Evolutionary conservation across 2,888 invertebrate species (phyloP).

Genomic region (Apantesis nais): DNA sequence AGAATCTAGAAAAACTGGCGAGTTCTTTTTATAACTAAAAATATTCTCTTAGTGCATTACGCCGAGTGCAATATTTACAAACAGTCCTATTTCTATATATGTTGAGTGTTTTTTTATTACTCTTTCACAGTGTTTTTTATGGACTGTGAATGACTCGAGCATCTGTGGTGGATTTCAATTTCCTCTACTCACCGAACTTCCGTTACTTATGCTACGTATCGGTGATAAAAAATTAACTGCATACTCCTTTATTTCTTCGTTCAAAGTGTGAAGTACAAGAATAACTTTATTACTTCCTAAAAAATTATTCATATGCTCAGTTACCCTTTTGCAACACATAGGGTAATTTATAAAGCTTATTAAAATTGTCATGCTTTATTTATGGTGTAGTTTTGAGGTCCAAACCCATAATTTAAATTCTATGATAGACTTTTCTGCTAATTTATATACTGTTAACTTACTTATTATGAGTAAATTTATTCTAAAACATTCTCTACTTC

Average conservation of each 20-base stretch:
- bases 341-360: background rate
- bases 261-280: slow-evolving; percentile 52
- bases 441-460: slow-evolving; percentile 7
- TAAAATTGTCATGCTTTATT: background rate
- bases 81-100: slow-evolving; percentile 64
- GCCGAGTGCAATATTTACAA: slow-evolving; percentile 47
- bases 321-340: slow-evolving; percentile 3
- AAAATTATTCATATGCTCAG: background rate
- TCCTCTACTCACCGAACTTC: slow-evolving; percentile 78
- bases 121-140: slow-evolving; percentile 75
- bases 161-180: slow-evolving; percentile 82
- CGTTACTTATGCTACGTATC: slow-evolving; percentile 73
- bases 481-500: too few relatives aligned
- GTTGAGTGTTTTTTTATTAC: slow-evolving; percentile 70
- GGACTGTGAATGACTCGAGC: slow-evolving; percentile 77
- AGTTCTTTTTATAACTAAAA: slow-evolving; percentile 16
- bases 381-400: background rate
- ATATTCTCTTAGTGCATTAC: slow-evolving; percentile 20
- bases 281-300: slow-evolving; percentile 30
- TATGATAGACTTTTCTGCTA: background rate
- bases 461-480: too few relatives aligned
- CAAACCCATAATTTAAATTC: background rate
- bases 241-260: slow-evolving; percentile 60
- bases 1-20: slow-evolving; percentile 9
- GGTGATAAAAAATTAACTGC: slow-evolving; percentile 75